Percentiles rank a stretch among this genome's conserved stretches.
These are phyloP conservation scores for Stylophora pistillata DNA, from an alignment of 64 coral and sea anemone species.

Conservation along the genomic window DNA sequence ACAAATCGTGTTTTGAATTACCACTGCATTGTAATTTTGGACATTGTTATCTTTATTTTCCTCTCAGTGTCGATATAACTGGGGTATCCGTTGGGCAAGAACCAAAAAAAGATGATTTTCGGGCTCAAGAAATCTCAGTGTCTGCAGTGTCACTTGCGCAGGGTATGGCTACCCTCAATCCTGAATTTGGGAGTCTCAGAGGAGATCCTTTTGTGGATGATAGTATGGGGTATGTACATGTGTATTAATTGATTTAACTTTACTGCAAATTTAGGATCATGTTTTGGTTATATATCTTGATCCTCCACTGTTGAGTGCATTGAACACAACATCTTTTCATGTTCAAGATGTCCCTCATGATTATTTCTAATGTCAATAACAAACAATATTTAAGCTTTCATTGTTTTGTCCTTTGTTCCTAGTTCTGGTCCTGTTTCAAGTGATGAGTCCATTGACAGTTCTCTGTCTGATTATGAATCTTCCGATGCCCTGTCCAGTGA, in stretches of 20 bases:
- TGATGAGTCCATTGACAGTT: not conserved
- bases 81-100: not conserved
- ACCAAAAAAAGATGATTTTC: not conserved
- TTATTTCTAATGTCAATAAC: not conserved
- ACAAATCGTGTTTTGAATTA: too few relatives aligned
- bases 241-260: not conserved
- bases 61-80: conserved; percentile 12
- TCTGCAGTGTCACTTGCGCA: not conserved
- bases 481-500: conserved; percentile 13
- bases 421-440: not conserved
- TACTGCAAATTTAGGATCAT: not conserved
- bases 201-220: not conserved
- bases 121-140: not conserved
- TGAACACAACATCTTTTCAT: not conserved
- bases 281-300: not conserved
- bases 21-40: too few relatives aligned
- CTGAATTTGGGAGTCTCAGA: not conserved
- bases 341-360: too few relatives aligned
- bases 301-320: not conserved
- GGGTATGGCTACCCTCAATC: not conserved
- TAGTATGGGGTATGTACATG: not conserved
- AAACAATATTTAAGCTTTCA: not conserved
- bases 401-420: not conserved
- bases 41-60: conserved; percentile 15
- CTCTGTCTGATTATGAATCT: conserved; percentile 1